Base-by-base conservation (phyloP, 2,888 invertebrate genomes). In the Clunio marinus region DNA sequence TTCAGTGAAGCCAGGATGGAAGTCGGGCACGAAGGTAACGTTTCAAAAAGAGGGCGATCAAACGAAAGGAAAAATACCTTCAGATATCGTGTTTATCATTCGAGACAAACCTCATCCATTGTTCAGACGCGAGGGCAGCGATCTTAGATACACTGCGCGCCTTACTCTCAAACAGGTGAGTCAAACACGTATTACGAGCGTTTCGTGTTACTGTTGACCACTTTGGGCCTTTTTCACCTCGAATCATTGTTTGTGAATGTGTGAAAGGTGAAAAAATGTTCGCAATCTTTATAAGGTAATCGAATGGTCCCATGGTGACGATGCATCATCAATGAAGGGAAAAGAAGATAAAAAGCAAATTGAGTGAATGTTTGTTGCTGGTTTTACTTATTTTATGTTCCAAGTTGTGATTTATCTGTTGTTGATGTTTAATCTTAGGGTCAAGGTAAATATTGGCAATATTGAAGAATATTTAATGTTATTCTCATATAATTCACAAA, bases 1-100 rank as follows among this genome's bases (percentile, higher is more conserved):
- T 74, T 94, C 95, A 73, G 91, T 97, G 8, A 96, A 96, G 77
- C 96, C 96, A 1, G 97, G 97, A 27, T 97, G 97, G 97, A 97
- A 97, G 78, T 91, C 96, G 1, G 97, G 97, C 57, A 97, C 97
- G 0, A 96, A 96, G 81, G 96, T 97, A 72, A 97, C 97, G 71
- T 97, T 97, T 83, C 95, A 96, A 77, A 89, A 92, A 75, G 97
- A 97, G 80, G 97, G 97, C 32, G 97, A 97, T 78, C 96, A 96
- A 77, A 88, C 88, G 57, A 85, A 92, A 62, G 91, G 93, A 73
- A 95, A 93, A 81, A 93, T 96, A 73, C 96, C 97, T 58, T 96
- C 97, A 5, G 96, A 97, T 78, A 93, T 97, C 75, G 95, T 96
- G 72, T 97, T 98, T 81, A 94, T 96, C 74, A 96, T 97, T 74